Percentiles rank a stretch among this genome's conserved stretches.
These are phyloP conservation scores for Tachyglossus aculeatus DNA, from an alignment of 2,797 vertebrate genomes.

Conservation along the genomic window DNA sequence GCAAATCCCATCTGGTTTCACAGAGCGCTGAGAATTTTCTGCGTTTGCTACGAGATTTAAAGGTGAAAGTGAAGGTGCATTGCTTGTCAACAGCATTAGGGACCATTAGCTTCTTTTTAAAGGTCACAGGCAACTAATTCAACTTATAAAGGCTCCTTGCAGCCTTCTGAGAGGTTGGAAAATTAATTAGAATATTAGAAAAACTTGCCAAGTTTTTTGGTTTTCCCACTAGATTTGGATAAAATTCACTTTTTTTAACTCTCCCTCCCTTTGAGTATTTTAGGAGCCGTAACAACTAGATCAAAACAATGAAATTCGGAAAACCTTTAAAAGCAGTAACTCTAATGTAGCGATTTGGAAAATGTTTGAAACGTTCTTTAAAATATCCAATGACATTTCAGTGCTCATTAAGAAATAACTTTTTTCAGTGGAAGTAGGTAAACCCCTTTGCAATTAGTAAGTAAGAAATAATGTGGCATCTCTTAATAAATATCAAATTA, in stretches of 20 bases:
- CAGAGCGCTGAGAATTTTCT: neutral
- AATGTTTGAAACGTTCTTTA: neutral
- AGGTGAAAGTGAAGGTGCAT: neutral
- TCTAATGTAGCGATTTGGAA: neutral
- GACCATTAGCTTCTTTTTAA: slow-evolving; percentile 16
- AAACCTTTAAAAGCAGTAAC: neutral
- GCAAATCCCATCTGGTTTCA: neutral
- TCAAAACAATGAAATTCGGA: neutral
- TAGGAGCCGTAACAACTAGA: neutral
- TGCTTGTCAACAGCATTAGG: slow-evolving; percentile 7
- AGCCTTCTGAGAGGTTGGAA: slow-evolving; percentile 1
- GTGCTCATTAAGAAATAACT: slow-evolving; percentile 6
- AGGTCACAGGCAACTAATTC: neutral
- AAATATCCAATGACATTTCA: neutral
- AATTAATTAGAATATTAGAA: neutral
- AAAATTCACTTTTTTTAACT: slow-evolving; percentile 17
- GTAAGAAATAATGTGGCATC: too few relatives aligned
- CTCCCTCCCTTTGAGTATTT: slow-evolving; percentile 6
- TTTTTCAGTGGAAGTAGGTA: neutral
- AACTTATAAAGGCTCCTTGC: neutral
- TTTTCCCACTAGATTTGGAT: neutral
- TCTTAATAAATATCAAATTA: too few relatives aligned
- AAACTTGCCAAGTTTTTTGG: neutral
- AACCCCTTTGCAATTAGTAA: neutral
- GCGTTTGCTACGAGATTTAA: neutral